Base-by-base conservation (phyloP, 2,888 invertebrate species). In the Prionchulus punctatus region DNA sequence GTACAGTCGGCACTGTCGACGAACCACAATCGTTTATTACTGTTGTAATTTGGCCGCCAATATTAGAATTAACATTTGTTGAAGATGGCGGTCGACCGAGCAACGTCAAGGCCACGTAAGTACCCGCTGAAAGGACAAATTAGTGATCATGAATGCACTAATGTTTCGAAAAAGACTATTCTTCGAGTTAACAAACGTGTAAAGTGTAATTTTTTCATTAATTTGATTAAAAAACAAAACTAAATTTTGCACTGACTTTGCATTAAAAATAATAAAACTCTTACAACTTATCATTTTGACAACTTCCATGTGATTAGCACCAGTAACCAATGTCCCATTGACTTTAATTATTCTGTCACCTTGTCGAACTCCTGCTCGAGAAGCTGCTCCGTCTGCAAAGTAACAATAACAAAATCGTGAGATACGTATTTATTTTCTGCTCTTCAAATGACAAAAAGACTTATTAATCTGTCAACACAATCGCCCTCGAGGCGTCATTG, bases 271-370 rank as follows among this genome's bases (percentile, higher is more conserved):
- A 48, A 48, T 25, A 48, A 48, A 48, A 48, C 15, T 48, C 82
- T 80, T 75, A 91, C 91, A 83, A 82, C 85, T 84, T 69, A 96
- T 94, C 75, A 94, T 82, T 68, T 84, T 83, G 68, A 96, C 91
- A 64, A 96, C 96, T 71, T 92, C 86, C 67, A 85, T 84, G 70
- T 96, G 94, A 69, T 89, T 89, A 70, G 85, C 85, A 66, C 83
- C 83, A 66, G 83, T 84, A 59, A 96, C 94, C 67, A 87, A 82
- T 62, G 85, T 82, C 60, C 90, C 88, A 77, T 94, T 94, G 65
- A 94, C 87, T 80, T 85, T 86, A 66, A 91, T 81, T 71, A 94
- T 91, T 75, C 86, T 82, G 78, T 94, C 92, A 42, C 88, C 89
- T 61, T 86, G 81, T 65, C 86, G 84, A 62, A 92, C 82, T 48